Percentiles rank a stretch among this genome's conserved stretches.
Evolutionary conservation across 2,797 vertebrate genomes (phyloP).

Genomic region (Anabacerthia variegaticeps): DNA sequence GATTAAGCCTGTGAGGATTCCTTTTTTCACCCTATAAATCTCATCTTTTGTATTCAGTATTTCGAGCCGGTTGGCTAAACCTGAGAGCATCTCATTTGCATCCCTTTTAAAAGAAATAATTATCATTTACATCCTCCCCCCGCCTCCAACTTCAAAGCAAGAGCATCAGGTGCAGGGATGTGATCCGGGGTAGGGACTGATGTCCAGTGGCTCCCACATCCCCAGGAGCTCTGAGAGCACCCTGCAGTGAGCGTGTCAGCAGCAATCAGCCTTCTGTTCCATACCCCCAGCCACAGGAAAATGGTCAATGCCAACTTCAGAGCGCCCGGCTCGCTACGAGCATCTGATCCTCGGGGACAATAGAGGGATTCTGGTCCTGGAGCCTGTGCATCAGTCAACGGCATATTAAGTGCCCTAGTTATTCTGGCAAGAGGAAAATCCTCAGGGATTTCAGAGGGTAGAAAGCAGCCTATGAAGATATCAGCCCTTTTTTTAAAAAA

Average conservation of each 20-base stretch:
- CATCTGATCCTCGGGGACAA: constrained; percentile 35
- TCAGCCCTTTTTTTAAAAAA: not conserved
- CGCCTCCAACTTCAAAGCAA: constrained; percentile 17
- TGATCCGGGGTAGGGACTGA: not conserved
- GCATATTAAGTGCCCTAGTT: constrained; percentile 33
- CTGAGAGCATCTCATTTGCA: constrained; percentile 26
- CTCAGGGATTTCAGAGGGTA: not conserved
- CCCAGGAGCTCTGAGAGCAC: not conserved
- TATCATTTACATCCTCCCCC: not conserved
- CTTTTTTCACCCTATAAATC: constrained; percentile 9
- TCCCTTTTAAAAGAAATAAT: not conserved
- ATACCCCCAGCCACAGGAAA: not conserved
- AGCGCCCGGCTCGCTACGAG: not conserved
- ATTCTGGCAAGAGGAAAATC: constrained; percentile 15
- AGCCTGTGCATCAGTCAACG: not conserved
- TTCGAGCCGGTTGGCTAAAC: constrained; percentile 33
- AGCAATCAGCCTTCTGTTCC: not conserved
- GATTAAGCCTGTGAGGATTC: constrained; percentile 18
- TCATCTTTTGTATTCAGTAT: constrained; percentile 23
- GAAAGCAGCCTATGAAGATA: not conserved
- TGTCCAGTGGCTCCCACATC: not conserved
- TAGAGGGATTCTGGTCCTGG: constrained; percentile 26
- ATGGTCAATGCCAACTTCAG: not conserved
- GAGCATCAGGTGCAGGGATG: not conserved
- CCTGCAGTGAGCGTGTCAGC: not conserved